Evolutionary conservation across 2,888 invertebrate genomes (phyloP), one percentile per base, ranked within the genome.

Genomic region (Altica lythri): DNA sequence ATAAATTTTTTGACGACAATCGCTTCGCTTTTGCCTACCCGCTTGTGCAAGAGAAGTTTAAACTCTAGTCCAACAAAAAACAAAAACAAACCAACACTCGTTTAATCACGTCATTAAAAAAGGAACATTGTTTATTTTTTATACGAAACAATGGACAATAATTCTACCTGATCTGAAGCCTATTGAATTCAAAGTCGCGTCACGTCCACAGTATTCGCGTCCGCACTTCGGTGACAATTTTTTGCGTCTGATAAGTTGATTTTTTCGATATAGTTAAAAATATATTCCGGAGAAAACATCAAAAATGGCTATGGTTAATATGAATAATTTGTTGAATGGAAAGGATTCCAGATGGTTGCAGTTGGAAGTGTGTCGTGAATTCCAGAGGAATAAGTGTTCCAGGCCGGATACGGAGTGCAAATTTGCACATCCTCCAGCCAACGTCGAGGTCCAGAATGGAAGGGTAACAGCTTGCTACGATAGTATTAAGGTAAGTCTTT

Each of bases 301-400:
- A n/a, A n/a, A n/a, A 69, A 84, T 84, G 86, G 91, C 92, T 80
- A 93, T 94, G 90, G 92, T 93, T 80, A 93, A 92, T 83, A 91
- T 94, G 90, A 94, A 92, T 84, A 95, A 92, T 84, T 86, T 95
- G 76, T 86, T 95, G 76, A 95, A 94, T 82, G 95, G 94, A 77
- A 99, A 98, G 83, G 99, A 99, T 85, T 97, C 97, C 71, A 92
- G 98, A 78, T 99, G 99, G 99, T 87, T 99, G 74, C 98, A 99
- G 80, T 85, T 99, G 78, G 99, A 99, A 83, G 99, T 98, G 78
- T 95, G 94, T 85, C 89, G 98, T 71, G 99, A 99, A 83, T 99
- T 94, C 83, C 97, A 98, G 84, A 88, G 99, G 80, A 97, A 96
- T 86, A 98, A 98, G 86, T 99, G 99, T 83, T 93, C 96, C 74